Base-by-base conservation (phyloP, 2,888 invertebrate species). In the Thumatha senex region DNA sequence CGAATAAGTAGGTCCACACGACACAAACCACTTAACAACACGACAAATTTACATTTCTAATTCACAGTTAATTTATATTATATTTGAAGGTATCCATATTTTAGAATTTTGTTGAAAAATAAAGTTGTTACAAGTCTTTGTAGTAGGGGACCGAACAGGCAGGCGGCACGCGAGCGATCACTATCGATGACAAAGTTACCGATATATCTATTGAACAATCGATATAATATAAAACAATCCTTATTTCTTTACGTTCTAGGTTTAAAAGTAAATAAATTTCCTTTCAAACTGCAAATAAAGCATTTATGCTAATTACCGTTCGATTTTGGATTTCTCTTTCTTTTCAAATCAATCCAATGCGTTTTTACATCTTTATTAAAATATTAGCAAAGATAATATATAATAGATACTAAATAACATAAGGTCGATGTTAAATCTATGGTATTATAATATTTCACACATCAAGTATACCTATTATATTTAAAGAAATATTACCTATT, bases 11-110 rank as follows among this genome's bases (percentile, higher is more conserved):
- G 5, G 8, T 14, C 15, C 18, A 66, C 69, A 61, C 66, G 51
- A 61, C 69, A 66, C 54, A 66, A 66, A 63, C 72, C 76, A 67
- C 76, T 75, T 74, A 70, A 59, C 71, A 55, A 75, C 75, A 81
- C 72, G 77, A 67, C 68, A 75, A 77, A 84, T 84, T 80, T 80
- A 81, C 83, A 85, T 85, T 84, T 83, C 78, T 74, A 84, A 85
- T 84, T 76, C 68, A 72, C 74, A 70, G 72, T 79, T 79, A 78
- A 82, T 80, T 82, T 82, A 82, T 81, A 76, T 79, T 76, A 77
- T 76, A 73, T 74, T 72, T 75, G 69, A 70, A 68, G 64, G 65
- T 70, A 61, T 72, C 72, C 73, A 76, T 76, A 72, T 72, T 77
- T 76, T 79, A 74, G 70, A 72, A 74, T 78, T 66, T 79, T 77